Evolutionary conservation across 2,888 invertebrate species (phyloP).

Genomic region (Carcina quercana): DNA sequence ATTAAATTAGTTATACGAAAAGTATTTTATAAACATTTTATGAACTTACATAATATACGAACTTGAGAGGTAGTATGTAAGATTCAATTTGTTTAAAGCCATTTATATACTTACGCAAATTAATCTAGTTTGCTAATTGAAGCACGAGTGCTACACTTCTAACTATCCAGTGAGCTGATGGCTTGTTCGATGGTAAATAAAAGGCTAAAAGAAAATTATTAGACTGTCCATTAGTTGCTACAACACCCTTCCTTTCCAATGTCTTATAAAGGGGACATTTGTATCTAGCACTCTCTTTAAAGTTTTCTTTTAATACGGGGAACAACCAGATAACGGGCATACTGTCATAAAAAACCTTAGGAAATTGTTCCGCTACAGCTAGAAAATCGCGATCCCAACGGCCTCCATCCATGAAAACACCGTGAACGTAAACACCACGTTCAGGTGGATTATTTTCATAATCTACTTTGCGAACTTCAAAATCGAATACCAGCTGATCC

Average conservation of each 20-base stretch:
- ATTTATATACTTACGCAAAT: too few species aligned
- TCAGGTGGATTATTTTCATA: conserved; percentile 54
- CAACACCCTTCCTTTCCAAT: conserved; percentile 82
- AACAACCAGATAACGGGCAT: conserved; percentile 87
- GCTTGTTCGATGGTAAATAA: conserved; percentile 78
- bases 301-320: conserved; percentile 72
- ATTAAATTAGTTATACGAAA: too few species aligned
- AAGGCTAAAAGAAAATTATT: conserved; percentile 89
- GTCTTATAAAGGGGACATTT: conserved; percentile 88
- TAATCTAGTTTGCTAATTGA: conserved; percentile 80
- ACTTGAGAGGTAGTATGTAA: too few species aligned
- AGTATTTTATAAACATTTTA: too few species aligned
- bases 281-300: conserved; percentile 75
- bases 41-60: too few species aligned
- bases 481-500: conserved; percentile 86
- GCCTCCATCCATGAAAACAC: conserved; percentile 89
- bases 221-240: conserved; percentile 90
- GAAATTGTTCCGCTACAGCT: conserved; percentile 83
- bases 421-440: conserved; percentile 81
- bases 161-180: conserved; percentile 86
- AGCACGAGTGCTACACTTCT: conserved; percentile 86
- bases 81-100: too few species aligned
- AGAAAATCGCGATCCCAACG: conserved; percentile 81
- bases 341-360: conserved; percentile 85
- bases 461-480: conserved; percentile 73